phyloP scores from a whole-genome alignment of 2,888 invertebrate species.

The Spicauda simplicius region DNA sequence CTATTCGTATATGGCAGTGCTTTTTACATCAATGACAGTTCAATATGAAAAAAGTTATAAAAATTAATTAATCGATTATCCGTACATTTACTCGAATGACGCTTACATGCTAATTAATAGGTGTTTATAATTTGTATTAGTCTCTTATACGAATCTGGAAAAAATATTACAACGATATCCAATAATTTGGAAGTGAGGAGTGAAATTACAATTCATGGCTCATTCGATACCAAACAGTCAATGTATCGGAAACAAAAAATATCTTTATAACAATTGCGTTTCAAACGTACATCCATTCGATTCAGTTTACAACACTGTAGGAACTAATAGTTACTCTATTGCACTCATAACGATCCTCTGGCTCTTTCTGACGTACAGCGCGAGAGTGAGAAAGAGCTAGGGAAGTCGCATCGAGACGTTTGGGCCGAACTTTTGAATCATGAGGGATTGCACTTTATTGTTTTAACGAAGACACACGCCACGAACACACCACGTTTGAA shows the following conservation, averaged over 20 bases:
- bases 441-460: neutral
- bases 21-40: slow-evolving; percentile 30
- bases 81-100: slow-evolving; percentile 23
- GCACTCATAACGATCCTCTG: slow-evolving; percentile 40
- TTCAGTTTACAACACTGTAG: slow-evolving; percentile 31
- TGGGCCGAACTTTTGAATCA: slow-evolving; percentile 5
- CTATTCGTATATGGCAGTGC: slow-evolving; percentile 36
- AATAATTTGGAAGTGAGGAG: slow-evolving; percentile 7
- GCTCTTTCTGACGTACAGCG: slow-evolving; percentile 35
- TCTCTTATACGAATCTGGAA: slow-evolving; percentile 6
- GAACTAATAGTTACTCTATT: slow-evolving; percentile 44
- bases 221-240: neutral
- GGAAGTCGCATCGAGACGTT: slow-evolving; percentile 1
- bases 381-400: slow-evolving; percentile 29
- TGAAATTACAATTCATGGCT: neutral
- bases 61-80: slow-evolving; percentile 22
- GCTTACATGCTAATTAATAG: slow-evolving; percentile 29
- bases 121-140: slow-evolving; percentile 18
- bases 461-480: neutral
- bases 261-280: slow-evolving; percentile 29
- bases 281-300: slow-evolving; percentile 25
- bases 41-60: slow-evolving; percentile 33
- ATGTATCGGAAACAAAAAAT: neutral
- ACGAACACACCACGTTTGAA: slow-evolving; percentile 8
- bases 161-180: slow-evolving; percentile 1